A percentile compares a stretch with the other conserved stretches of the same genome.
phyloP scores from a whole-genome alignment of 30 jellyfish, hydroid and myxozoan genomes.

The Haliclystus octoradiatus region DNA sequence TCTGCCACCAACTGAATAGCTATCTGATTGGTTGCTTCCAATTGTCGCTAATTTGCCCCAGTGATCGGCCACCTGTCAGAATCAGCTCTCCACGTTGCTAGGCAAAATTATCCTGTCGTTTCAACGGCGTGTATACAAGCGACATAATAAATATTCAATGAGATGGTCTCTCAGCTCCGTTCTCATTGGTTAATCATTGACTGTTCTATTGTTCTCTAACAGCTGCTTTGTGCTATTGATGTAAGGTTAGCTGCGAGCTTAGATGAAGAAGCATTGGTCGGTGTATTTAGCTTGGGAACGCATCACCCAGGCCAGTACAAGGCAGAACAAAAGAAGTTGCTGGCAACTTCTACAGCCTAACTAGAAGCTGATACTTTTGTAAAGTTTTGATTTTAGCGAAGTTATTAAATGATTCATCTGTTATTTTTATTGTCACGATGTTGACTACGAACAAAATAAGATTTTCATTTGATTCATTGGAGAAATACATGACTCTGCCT shows the following conservation, averaged over 20 bases:
- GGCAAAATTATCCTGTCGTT: background rate
- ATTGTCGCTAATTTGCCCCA: background rate
- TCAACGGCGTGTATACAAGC: constrained; percentile 1
- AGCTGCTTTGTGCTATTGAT: constrained; percentile 27
- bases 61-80: background rate
- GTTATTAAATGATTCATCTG: no score
- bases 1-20: background rate
- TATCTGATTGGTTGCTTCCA: background rate
- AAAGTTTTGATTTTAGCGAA: no score
- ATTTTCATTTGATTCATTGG: background rate
- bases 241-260: constrained; percentile 24
- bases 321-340: constrained; percentile 66
- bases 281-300: constrained; percentile 30
- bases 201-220: constrained; percentile 5
- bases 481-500: background rate
- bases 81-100: background rate
- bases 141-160: background rate
- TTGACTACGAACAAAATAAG: no score
- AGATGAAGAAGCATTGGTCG: constrained; percentile 24
- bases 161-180: background rate
- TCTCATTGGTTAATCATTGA: constrained; percentile 20
- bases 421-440: no score
- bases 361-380: no score
- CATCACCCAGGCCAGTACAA: background rate
- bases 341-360: constrained; percentile 48